Conservation (phyloP, 2,888 invertebrate genomes). For the Diaperis boleti region DNA sequence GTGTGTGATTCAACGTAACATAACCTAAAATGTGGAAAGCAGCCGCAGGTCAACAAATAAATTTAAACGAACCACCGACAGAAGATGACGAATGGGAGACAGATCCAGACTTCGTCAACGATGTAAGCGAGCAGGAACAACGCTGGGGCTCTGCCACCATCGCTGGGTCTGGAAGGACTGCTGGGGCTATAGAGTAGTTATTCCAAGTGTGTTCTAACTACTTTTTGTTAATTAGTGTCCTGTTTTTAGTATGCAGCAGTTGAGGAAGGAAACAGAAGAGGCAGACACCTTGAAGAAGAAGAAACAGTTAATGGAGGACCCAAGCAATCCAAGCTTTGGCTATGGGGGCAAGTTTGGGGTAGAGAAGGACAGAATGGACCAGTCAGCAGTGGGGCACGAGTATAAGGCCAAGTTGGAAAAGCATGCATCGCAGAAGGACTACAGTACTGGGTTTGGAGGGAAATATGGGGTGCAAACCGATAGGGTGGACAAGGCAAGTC, state of each 20-base stretch:
- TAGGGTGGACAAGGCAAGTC: constrained; percentile 75
- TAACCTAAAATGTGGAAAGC: constrained; percentile 79
- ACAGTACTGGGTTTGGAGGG: constrained; percentile 83
- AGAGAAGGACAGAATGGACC: constrained; percentile 84
- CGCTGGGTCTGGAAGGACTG: constrained; percentile 84
- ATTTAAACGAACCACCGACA: constrained; percentile 63
- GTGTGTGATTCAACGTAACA: constrained; percentile 5
- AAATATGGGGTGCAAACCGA: constrained; percentile 83
- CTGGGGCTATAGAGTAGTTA: constrained; percentile 82
- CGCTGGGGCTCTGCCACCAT: constrained; percentile 91
- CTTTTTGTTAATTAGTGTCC: no score
- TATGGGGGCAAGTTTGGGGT: constrained; percentile 94
- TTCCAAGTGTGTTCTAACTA: no score
- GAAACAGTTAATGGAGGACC: constrained; percentile 80
- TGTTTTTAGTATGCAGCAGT: constrained; percentile 78
- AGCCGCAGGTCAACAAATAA: constrained; percentile 72
- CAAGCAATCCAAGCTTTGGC: constrained; percentile 79
- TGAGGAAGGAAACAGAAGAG: constrained; percentile 83
- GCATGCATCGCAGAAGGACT: constrained; percentile 86
- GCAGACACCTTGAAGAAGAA: constrained; percentile 82
- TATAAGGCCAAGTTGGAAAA: constrained; percentile 87
- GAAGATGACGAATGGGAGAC: constrained; percentile 96
- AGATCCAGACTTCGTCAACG: constrained; percentile 93
- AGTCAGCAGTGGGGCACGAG: constrained; percentile 87
- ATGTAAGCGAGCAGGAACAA: constrained; percentile 94